Conservation (phyloP, 2,113 vertebrate genomes). For the Eurystomus gularis region DNA sequence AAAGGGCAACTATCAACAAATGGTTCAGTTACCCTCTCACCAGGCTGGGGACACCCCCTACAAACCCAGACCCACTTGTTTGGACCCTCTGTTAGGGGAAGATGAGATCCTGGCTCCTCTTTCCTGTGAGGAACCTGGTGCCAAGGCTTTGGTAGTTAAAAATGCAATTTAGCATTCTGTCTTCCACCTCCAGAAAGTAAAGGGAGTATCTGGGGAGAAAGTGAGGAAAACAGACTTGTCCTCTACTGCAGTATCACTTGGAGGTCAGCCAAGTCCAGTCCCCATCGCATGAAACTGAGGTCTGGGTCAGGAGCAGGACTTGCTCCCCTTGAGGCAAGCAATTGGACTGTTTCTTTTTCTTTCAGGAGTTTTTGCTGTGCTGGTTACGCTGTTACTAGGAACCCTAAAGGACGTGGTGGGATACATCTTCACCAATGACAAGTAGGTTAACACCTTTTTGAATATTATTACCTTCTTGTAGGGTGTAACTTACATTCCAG, state of each 20-base stretch:
- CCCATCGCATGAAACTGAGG: not conserved
- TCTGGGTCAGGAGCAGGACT: not conserved
- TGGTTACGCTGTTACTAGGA: constrained; percentile 73
- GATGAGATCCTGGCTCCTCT: not conserved
- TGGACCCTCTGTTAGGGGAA: not conserved
- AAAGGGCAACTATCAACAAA: not conserved
- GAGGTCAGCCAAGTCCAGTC: not conserved
- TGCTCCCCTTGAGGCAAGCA: not conserved
- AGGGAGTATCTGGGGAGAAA: not conserved
- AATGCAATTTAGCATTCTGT: not conserved
- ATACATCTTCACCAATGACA: constrained; percentile 84
- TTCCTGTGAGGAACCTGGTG: not conserved
- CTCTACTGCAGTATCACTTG: not conserved
- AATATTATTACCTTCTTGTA: not conserved
- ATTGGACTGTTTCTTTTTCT: not conserved
- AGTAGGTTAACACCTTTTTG: constrained; percentile 70
- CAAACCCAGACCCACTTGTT: not conserved
- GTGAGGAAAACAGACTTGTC: not conserved
- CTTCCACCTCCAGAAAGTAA: not conserved
- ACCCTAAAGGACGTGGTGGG: constrained; percentile 79
- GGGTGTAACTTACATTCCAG: not conserved
- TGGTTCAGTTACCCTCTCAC: not conserved
- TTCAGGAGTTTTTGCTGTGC: constrained; percentile 74
- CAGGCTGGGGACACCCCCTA: not conserved
- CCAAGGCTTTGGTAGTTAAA: not conserved